phyloP scores from a whole-genome alignment of 2,888 invertebrate genomes.

The Ceraclea dissimilis region DNA sequence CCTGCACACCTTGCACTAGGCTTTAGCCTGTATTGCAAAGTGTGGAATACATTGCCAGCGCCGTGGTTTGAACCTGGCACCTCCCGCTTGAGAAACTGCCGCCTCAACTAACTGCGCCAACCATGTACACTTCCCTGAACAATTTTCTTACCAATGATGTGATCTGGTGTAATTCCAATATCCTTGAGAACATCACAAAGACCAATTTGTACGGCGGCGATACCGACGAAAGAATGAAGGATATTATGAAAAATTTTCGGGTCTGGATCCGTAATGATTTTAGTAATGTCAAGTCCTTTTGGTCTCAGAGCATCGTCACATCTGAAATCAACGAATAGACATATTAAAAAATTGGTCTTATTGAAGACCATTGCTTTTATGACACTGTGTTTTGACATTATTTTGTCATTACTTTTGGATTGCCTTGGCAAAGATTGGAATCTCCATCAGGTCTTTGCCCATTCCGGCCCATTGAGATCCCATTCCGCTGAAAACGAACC shows the following conservation, averaged over 20 bases:
- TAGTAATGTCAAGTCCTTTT: conserved; percentile 56
- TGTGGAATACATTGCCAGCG: too few relatives aligned
- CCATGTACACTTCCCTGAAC: too few relatives aligned
- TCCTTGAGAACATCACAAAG: conserved; percentile 47
- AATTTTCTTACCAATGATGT: conserved; percentile 43
- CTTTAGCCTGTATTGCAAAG: too few relatives aligned
- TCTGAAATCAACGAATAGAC: conserved; percentile 29
- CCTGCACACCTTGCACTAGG: too few relatives aligned
- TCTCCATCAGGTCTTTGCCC: conserved; percentile 66
- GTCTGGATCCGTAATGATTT: conserved; percentile 53
- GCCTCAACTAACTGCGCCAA: too few relatives aligned
- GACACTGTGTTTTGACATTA: too few relatives aligned
- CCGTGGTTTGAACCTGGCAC: too few relatives aligned
- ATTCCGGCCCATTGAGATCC: conserved; percentile 84
- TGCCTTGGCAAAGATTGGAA: conserved; percentile 67
- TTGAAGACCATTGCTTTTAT: too few relatives aligned
- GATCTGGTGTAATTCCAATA: conserved; percentile 43
- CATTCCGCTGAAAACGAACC: conserved; percentile 90
- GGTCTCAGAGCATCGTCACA: conserved; percentile 56
- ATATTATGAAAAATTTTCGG: conserved; percentile 59
- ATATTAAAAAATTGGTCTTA: too few relatives aligned
- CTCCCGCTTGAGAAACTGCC: too few relatives aligned
- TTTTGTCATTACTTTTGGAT: conserved; percentile 48
- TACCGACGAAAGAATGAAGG: conserved; percentile 64
- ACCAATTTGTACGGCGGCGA: conserved; percentile 61